A percentile compares a stretch with the other conserved stretches of the same genome.
These are phyloP conservation scores for Myotis vivesi DNA, from an alignment of 2,797 vertebrate species.

Conservation along the genomic window DNA sequence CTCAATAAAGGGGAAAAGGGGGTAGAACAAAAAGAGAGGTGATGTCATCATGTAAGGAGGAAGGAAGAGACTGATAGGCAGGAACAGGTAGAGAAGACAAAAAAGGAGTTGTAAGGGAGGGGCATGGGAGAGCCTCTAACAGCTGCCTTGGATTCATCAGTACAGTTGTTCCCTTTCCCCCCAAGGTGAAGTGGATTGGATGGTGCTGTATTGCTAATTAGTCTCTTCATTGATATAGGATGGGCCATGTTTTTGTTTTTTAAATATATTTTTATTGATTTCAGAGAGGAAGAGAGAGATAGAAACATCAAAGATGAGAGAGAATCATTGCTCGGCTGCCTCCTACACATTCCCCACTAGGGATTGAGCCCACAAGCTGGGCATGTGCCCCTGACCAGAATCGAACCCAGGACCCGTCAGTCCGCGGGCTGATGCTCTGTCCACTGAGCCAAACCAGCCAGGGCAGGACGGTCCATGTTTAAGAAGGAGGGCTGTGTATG, in stretches of 20 bases:
- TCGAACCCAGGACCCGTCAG: too few species aligned
- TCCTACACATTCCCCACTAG: too few species aligned
- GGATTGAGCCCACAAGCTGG: too few species aligned
- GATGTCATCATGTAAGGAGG: background rate
- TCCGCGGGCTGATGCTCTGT: too few species aligned
- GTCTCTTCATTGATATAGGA: background rate
- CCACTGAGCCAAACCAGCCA: too few species aligned
- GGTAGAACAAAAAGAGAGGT: background rate
- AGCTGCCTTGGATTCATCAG: background rate
- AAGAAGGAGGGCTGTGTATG: background rate
- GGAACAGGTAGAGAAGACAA: background rate
- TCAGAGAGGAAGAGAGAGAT: too few species aligned
- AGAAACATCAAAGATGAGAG: too few species aligned
- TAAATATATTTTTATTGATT: too few species aligned
- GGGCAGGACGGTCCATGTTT: background rate
- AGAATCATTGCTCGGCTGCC: too few species aligned
- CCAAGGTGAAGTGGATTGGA: background rate
- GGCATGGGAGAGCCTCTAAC: background rate
- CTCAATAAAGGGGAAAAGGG: background rate
- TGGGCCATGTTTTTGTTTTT: too few species aligned
- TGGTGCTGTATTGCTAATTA: rapidly evolving
- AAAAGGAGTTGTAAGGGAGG: background rate
- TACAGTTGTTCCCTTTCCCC: background rate
- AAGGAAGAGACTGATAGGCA: background rate
- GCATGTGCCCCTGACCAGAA: too few species aligned